A percentile compares a stretch with the other conserved stretches of the same genome.
Evolutionary conservation across 1,140 invertebrate genomes (phyloP).

Genomic region (Acromyrmex charruanus): DNA sequence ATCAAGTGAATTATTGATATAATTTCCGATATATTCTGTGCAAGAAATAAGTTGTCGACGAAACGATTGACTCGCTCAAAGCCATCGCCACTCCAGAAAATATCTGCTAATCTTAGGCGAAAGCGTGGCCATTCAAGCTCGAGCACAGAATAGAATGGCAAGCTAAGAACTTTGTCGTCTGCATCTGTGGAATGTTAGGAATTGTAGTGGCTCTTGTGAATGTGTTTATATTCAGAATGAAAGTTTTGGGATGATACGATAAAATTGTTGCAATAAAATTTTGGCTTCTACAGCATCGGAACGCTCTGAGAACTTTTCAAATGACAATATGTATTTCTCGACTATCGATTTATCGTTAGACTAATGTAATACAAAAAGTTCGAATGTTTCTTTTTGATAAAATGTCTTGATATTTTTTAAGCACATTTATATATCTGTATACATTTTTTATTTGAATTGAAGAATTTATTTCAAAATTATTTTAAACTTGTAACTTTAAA

Average conservation of each 20-base stretch:
- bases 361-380: neutral
- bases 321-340: neutral
- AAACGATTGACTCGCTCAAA: constrained; percentile 38
- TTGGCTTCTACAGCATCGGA: neutral
- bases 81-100: constrained; percentile 53
- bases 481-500: neutral
- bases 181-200: constrained; percentile 71
- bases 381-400: neutral
- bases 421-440: neutral
- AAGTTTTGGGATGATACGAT: constrained; percentile 55
- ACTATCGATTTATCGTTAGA: neutral
- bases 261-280: constrained; percentile 38
- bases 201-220: constrained; percentile 63
- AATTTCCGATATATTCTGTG: neutral
- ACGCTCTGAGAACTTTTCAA: neutral
- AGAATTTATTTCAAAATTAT: neutral
- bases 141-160: constrained; percentile 69
- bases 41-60: neutral
- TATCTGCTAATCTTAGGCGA: constrained; percentile 75
- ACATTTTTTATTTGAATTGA: neutral
- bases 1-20: neutral
- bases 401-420: neutral
- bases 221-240: constrained; percentile 71
- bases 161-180: constrained; percentile 57
- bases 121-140: constrained; percentile 73